Evolutionary conservation across 2,797 vertebrate genomes (phyloP).

Genomic region (Urophycis tenuis): DNA sequence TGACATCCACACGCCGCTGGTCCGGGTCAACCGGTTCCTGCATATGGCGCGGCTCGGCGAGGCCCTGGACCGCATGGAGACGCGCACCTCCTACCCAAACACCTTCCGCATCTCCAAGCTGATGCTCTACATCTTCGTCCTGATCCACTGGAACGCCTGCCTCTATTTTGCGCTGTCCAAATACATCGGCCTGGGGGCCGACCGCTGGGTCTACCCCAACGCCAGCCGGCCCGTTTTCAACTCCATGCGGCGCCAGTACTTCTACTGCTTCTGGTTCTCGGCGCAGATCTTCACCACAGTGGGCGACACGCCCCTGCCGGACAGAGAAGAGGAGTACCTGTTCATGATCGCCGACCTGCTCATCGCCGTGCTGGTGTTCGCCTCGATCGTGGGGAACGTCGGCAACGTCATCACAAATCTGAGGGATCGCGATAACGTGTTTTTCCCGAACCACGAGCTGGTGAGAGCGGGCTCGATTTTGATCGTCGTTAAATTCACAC

Average conservation of each 20-base stretch:
- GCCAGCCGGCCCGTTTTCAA: constrained; percentile 58
- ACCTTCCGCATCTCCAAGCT: constrained; percentile 84
- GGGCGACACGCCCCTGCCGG: constrained; percentile 76
- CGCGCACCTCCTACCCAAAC: constrained; percentile 78
- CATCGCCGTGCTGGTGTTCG: constrained; percentile 87
- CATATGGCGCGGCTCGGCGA: constrained; percentile 72
- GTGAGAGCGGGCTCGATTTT: constrained; percentile 50
- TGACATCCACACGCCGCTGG: constrained; percentile 62
- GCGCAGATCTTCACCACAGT: constrained; percentile 84
- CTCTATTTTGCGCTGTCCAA: constrained; percentile 85
- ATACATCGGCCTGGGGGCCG: constrained; percentile 76
- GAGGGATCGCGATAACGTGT: constrained; percentile 73
- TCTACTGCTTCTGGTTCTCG: constrained; percentile 91
- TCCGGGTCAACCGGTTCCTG: constrained; percentile 83
- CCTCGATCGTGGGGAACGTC: constrained; percentile 84
- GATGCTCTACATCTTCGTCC: constrained; percentile 81
- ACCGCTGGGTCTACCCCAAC: constrained; percentile 87
- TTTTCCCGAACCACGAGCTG: constrained; percentile 81
- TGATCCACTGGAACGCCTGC: constrained; percentile 89
- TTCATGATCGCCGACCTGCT: constrained; percentile 84
- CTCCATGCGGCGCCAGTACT: constrained; percentile 75
- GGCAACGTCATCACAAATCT: constrained; percentile 78
- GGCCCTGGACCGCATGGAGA: constrained; percentile 84
- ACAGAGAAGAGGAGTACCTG: constrained; percentile 76
- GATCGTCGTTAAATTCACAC: not conserved